Evolutionary conservation across 2,113 vertebrate genomes (phyloP), one percentile per base, ranked within the genome.

Genomic region (Hoplias malabaricus): DNA sequence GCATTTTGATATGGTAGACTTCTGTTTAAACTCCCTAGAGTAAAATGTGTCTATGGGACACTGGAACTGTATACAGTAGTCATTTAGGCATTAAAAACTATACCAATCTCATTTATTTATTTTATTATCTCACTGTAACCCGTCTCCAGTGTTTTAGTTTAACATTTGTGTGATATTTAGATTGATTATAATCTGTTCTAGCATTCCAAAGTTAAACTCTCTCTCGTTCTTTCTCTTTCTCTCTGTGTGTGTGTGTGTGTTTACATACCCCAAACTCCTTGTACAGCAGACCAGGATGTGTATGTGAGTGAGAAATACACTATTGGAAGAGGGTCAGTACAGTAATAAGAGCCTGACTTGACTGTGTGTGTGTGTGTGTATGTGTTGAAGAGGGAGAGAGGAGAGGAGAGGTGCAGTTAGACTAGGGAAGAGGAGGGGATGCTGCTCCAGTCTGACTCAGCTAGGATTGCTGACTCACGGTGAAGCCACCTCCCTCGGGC

Each of bases 381-480:
- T 10, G 12, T 53, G 14, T 25, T 10, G 12, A 54, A 54, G 29
- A 63, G 31, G 16, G 12, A 16, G 16, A 63, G 59, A 63, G 19
- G 19, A 48, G 46, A n/a, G 1, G 1, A 1, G 48, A 21, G 21
- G n/a, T 56, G 53, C 53, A 56, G n/a, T 23, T 23, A 56, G 53
- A n/a, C 21, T 25, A 23, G 21, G 53, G 36, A 9, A 38, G 53
- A 56, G 13, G 19, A n/a, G 33, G 33, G 59, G 59, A 34, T 34
- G 34, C 42, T n/a, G 16, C 66, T 46, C 25, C n/a, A 31, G 13
- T 40, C 2, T 69, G 21, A 27, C 27, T 31, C n/a, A n/a, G 43
- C 12, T 67, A 19, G 3, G 43, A 61, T 46, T 80, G 79, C 79
- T 80, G 79, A 80, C 73, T 80, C 66, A 80, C 66, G 23, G 62